Evolutionary conservation across 30 jellyfish, hydroid and myxozoan species (phyloP), one percentile per base, ranked within the genome.

Genomic region (Sanderia malayensis): DNA sequence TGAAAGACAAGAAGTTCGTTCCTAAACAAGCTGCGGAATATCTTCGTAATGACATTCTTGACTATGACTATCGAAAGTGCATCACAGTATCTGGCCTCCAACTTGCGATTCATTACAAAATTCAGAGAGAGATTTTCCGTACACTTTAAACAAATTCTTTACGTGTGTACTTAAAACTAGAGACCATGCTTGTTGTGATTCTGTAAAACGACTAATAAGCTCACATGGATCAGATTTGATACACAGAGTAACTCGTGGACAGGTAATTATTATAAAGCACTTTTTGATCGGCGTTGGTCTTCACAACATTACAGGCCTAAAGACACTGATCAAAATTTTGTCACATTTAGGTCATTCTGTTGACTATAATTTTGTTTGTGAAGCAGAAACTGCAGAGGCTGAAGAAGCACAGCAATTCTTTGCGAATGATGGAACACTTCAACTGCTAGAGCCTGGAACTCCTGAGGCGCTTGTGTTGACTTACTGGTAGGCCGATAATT

Each of bases 221-320:
- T n/a, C n/a, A n/a, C n/a, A n/a, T n/a, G n/a, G n/a, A n/a, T n/a
- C n/a, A n/a, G n/a, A n/a, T n/a, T n/a, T n/a, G n/a, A n/a, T n/a
- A n/a, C n/a, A n/a, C n/a, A n/a, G n/a, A n/a, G n/a, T n/a, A n/a
- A n/a, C n/a, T n/a, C n/a, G n/a, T n/a, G n/a, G n/a, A n/a, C n/a
- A 71, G 23, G 82, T 71, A 6, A 20, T 71, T 2, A 71, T 82
- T 6, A 2, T 30, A 21, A 71, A 71, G 26, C 83, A 71, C 46
- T 71, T 15, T 52, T 46, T 71, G 19, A 82, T 71, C 6, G 82
- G 47, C 2, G 4, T 71, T 15, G 81, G 82, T 4, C 57, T 45
- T 8, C 83, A 71, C 82, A 71, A 71, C 61, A 11, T 71, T 11
- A 71, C 83, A 11, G 83, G 83, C 62, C 8, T 19, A 20, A 63